Evolutionary conservation across 1,140 invertebrate genomes (phyloP).

Genomic region (Bombyx mori): ASM3026992v2 NC_085120.1:6032001-6032500

Average conservation of each 20-base stretch:
- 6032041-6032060: too few species aligned
- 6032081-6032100: too few species aligned
- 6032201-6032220: too few species aligned
- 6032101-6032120: too few species aligned
- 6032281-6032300: conserved; percentile 25
- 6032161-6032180: too few species aligned
- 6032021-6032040: too few species aligned
- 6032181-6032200: too few species aligned
- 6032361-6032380: conserved; percentile 61
- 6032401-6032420: conserved; percentile 40
- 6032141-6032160: too few species aligned
- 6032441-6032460: not conserved
- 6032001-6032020: too few species aligned
- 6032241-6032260: not conserved
- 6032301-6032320: conserved; percentile 45
- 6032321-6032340: conserved; percentile 55
- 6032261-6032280: conserved; percentile 8
- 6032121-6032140: too few species aligned
- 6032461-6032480: not conserved
- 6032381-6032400: conserved; percentile 44
- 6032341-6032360: conserved; percentile 40
- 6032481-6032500: not conserved
- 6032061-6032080: too few species aligned
- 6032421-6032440: conserved; percentile 28
- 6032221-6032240: conserved; percentile 3